Evolutionary conservation across 2,888 invertebrate genomes (phyloP).

Genomic region (Creontiades dilutus): DNA sequence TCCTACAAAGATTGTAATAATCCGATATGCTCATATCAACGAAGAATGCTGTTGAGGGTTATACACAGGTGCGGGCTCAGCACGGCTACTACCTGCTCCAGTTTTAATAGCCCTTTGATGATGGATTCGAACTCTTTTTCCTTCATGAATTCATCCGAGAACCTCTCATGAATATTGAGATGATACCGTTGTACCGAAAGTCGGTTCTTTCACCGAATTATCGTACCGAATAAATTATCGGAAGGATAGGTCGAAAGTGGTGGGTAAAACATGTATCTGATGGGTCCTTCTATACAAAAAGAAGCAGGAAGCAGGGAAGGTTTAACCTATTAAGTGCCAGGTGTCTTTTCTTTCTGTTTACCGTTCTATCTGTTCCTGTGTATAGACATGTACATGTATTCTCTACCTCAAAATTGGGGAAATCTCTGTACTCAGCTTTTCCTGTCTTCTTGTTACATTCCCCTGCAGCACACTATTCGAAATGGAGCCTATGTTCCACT

Average conservation of each 20-base stretch:
- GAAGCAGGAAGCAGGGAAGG: not conserved
- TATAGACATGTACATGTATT: not conserved
- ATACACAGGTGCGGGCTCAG: not conserved
- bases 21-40: too few species aligned
- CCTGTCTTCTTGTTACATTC: not conserved
- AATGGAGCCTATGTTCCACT: too few species aligned
- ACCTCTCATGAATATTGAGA: conserved; percentile 33
- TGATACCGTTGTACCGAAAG: not conserved
- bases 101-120: not conserved
- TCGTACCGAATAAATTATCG: conserved; percentile 15
- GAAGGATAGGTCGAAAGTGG: not conserved
- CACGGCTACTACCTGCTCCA: not conserved
- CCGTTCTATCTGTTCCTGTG: not conserved
- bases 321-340: not conserved
- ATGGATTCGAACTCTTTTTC: not conserved
- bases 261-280: not conserved
- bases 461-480: not conserved
- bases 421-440: not conserved
- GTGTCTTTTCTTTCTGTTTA: not conserved
- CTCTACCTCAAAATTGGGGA: not conserved
- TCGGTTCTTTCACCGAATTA: conserved; percentile 6
- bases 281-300: not conserved
- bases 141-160: not conserved
- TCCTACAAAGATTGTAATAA: too few species aligned
- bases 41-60: not conserved